Base-by-base conservation (phyloP, 2,888 invertebrate genomes). In the Chirona hameri region DNA sequence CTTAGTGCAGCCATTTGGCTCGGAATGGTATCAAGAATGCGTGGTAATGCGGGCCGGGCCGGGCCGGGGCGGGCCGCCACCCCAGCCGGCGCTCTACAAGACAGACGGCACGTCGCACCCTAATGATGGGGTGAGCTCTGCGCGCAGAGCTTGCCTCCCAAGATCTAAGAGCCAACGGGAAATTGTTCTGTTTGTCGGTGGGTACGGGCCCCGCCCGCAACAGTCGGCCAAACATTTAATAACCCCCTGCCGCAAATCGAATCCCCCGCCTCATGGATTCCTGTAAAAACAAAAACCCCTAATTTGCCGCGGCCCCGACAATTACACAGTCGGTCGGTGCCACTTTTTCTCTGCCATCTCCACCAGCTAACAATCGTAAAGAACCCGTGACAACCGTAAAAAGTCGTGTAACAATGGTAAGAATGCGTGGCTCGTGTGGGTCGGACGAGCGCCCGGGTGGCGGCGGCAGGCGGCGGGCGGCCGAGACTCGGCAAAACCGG, bases 321-420 rank as follows among this genome's bases (percentile, higher is more conserved):
- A 76, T 76, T 76, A 76, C 76, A 76, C 76, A 76, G 76, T 46
- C 46, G 39, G 24, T 24, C 76, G 46, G 76, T 76, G 46, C 76
- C 76, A 76, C 76, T 76, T 76, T 76, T 76, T 76, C 76, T 76
- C 39, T 27, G 76, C 76, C 46, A 76, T 46, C 76, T 46, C 24
- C 39, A 3, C 76, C 76, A 18, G 76, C 76, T 76, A 76, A 76
- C 76, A 76, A 46, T 76, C 76, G 76, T 76, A 76, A 76, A 76
- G 76, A 76, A 76, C 76, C 76, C 76, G 76, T 76, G 76, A 76
- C 76, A 76, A 76, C 76, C 76, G 76, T 76, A 76, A 76, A 76
- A 76, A 76, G 76, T 39, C 76, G 76, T 46, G 76, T 76, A 76
- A 76, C 76, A 76, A 39, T 76, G 76, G 76, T 76, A 76, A 76